Evolutionary conservation across 2,888 invertebrate genomes (phyloP).

Genomic region (Scaeva pyrastri): DNA sequence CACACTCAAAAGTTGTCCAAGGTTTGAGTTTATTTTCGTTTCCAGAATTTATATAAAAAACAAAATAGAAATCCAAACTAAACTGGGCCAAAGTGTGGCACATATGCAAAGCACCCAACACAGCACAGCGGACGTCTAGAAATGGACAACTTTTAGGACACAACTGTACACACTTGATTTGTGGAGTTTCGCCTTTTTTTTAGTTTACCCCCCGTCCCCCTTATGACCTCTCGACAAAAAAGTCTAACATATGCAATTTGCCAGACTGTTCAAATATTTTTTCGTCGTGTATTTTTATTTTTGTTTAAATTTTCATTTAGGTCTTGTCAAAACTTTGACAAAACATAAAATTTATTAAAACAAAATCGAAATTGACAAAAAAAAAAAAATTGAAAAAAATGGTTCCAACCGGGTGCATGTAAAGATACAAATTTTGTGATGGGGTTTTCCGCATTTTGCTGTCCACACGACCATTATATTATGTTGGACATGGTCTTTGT

Average conservation of each 20-base stretch:
- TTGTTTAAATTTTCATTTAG: slow-evolving; percentile 46
- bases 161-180: slow-evolving; percentile 50
- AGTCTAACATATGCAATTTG: neutral
- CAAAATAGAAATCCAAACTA: neutral
- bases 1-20: slow-evolving; percentile 30
- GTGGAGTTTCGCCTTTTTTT: slow-evolving; percentile 61
- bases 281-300: slow-evolving; percentile 47
- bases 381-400: neutral
- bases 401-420: neutral
- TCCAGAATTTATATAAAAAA: slow-evolving; percentile 17
- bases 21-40: slow-evolving; percentile 52
- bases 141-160: slow-evolving; percentile 23
- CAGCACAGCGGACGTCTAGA: slow-evolving; percentile 9
- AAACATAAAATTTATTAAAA: slow-evolving; percentile 54
- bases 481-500: slow-evolving; percentile 75
- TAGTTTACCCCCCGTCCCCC: neutral
- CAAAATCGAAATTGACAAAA: neutral
- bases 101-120: neutral
- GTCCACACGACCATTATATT: slow-evolving; percentile 9
- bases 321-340: slow-evolving; percentile 59
- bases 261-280: slow-evolving; percentile 52
- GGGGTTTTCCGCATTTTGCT: neutral
- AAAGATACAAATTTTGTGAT: neutral
- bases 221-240: neutral
- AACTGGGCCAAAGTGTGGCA: slow-evolving; percentile 54